Percentiles rank a stretch among this genome's conserved stretches.
Evolutionary conservation across 2,797 vertebrate species (phyloP).

Genomic region (Ambastaia sidthimunki): DNA sequence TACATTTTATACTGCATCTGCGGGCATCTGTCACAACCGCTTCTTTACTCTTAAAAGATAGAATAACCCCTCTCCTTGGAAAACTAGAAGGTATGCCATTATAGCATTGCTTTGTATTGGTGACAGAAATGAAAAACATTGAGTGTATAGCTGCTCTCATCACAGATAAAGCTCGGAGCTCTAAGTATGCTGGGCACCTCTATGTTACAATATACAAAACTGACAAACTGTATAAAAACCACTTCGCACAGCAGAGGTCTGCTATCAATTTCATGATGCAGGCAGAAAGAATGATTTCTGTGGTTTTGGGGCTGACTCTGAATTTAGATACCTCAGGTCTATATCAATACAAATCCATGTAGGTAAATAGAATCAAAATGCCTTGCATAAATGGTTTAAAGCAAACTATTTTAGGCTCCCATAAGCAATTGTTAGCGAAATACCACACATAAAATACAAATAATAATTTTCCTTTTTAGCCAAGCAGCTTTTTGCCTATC

Average conservation of each 20-base stretch:
- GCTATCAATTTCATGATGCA: slow-evolving; percentile 46
- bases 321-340: slow-evolving; percentile 12
- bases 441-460: not conserved
- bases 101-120: slow-evolving; percentile 29
- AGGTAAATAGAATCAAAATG: slow-evolving; percentile 2
- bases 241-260: slow-evolving; percentile 37
- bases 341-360: slow-evolving; percentile 7
- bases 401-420: not conserved
- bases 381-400: not conserved
- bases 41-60: slow-evolving; percentile 33
- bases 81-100: slow-evolving; percentile 45
- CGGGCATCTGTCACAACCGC: slow-evolving; percentile 22
- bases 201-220: slow-evolving; percentile 14
- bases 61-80: slow-evolving; percentile 21
- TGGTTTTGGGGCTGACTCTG: slow-evolving; percentile 27
- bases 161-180: slow-evolving; percentile 34
- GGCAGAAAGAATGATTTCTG: slow-evolving; percentile 22
- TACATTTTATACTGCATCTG: slow-evolving; percentile 14
- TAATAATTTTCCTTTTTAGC: not conserved
- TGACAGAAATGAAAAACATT: slow-evolving; percentile 61
- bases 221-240: slow-evolving; percentile 42
- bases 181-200: slow-evolving; percentile 27
- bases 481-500: not conserved
- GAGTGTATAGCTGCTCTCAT: slow-evolving; percentile 40
- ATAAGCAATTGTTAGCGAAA: not conserved